Percentiles rank a stretch among this genome's conserved stretches.
phyloP scores from a whole-genome alignment of 1,140 invertebrate species.

The Homarus americanus region DNA sequence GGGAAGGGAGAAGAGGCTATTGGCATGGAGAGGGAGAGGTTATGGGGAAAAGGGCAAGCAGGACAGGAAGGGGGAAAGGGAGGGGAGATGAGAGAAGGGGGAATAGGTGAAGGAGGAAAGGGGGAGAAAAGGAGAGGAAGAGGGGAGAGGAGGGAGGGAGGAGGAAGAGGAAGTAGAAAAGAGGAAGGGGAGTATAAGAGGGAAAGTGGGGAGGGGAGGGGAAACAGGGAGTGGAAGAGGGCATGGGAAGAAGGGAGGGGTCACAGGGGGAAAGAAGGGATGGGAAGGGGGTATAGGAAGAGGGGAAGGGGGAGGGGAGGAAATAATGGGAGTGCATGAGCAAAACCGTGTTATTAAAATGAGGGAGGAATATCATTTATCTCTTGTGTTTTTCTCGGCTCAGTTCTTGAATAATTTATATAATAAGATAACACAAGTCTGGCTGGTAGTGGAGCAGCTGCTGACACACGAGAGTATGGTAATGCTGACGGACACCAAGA shows the following conservation, averaged over 20 bases:
- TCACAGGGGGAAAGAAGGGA: no score
- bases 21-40: neutral
- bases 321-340: constrained; percentile 3
- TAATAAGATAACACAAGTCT: neutral
- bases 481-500: neutral
- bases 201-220: neutral
- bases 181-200: neutral
- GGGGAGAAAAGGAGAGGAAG: neutral
- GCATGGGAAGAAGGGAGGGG: neutral
- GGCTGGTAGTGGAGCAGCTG: neutral
- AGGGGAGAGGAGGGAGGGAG: neutral
- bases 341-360: neutral
- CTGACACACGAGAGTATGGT: neutral
- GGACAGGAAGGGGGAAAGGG: neutral
- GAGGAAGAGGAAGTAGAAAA: neutral
- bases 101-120: no score
- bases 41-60: neutral
- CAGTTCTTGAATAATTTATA: neutral
- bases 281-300: neutral
- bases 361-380: neutral
- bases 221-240: neutral
- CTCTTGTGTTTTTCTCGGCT: neutral
- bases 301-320: constrained; percentile 1
- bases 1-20: neutral
- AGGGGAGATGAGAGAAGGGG: neutral